phyloP scores from a whole-genome alignment of 2,113 vertebrate species.

The Halcyon malimbica region DNA sequence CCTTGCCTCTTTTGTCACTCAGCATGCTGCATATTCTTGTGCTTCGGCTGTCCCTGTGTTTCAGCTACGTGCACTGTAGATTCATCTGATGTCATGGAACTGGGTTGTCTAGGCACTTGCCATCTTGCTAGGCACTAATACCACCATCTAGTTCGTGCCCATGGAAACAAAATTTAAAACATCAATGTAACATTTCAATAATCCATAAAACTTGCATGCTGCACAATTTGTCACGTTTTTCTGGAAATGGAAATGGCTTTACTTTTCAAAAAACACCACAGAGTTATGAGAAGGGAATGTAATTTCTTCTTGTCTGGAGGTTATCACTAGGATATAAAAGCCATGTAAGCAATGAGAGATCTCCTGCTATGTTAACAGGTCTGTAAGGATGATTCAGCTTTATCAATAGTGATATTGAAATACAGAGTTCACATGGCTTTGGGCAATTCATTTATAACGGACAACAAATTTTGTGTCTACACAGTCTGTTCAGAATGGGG shows the following conservation, averaged over 20 bases:
- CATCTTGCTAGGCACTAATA: not conserved
- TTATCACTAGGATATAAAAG: accelerated
- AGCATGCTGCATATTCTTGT: not conserved
- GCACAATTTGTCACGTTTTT: not conserved
- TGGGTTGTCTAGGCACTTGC: not conserved
- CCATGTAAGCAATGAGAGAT: not conserved
- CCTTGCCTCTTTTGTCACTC: not conserved
- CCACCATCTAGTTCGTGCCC: not conserved
- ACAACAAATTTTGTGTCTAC: not conserved
- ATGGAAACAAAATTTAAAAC: not conserved
- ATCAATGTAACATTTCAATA: not conserved
- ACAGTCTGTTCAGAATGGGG: not conserved
- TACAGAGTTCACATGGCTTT: not conserved
- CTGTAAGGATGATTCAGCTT: not conserved
- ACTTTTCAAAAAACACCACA: not conserved
- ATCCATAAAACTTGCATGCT: not conserved
- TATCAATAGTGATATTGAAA: not conserved
- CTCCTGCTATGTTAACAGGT: not conserved
- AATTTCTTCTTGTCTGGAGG: not conserved
- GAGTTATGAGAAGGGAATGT: not conserved
- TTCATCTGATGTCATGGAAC: not conserved
- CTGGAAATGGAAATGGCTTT: not conserved
- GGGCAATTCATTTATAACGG: not conserved
- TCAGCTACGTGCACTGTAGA: not conserved
- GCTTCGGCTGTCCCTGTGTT: accelerated